Evolutionary conservation across 2,797 vertebrate genomes (phyloP).

Genomic region (Heterohyrax brucei): DNA sequence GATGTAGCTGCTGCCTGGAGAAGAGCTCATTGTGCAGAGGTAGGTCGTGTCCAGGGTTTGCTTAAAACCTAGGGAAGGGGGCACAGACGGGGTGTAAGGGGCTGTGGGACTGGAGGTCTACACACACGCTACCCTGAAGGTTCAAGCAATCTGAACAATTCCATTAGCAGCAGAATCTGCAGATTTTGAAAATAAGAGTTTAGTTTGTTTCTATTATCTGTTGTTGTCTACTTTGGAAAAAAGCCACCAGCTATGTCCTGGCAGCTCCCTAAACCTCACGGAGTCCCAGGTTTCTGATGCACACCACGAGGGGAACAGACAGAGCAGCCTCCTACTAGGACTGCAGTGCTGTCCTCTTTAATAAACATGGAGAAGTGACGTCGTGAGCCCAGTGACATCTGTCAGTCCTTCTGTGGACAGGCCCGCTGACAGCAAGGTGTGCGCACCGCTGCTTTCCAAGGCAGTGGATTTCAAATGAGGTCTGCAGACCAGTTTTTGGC

Average conservation of each 20-base stretch:
- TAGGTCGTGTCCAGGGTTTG: constrained; percentile 6
- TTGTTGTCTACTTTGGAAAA: constrained; percentile 48
- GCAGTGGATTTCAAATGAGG: neutral
- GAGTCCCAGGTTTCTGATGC: constrained; percentile 37
- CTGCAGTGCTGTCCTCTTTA: constrained; percentile 1
- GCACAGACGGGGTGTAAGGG: no score
- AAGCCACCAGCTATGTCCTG: neutral
- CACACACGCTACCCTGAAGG: neutral
- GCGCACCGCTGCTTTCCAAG: neutral
- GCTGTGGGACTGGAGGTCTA: neutral
- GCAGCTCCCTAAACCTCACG: constrained; percentile 29
- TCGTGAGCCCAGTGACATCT: neutral
- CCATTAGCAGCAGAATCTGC: constrained; percentile 51
- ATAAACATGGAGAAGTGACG: neutral
- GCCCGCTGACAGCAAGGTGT: neutral
- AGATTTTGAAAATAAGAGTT: constrained; percentile 3
- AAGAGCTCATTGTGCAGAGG: neutral
- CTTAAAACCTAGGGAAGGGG: no score
- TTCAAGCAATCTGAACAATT: constrained; percentile 38
- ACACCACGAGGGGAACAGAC: neutral
- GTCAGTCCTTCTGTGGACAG: neutral
- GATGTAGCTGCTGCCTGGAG: neutral
- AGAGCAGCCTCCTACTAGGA: neutral
- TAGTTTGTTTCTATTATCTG: neutral
- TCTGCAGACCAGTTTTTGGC: neutral